These are phyloP conservation scores for Phragmatobia fuliginosa DNA, from an alignment of 2,888 invertebrate genomes.

Conservation along the genomic window DNA sequence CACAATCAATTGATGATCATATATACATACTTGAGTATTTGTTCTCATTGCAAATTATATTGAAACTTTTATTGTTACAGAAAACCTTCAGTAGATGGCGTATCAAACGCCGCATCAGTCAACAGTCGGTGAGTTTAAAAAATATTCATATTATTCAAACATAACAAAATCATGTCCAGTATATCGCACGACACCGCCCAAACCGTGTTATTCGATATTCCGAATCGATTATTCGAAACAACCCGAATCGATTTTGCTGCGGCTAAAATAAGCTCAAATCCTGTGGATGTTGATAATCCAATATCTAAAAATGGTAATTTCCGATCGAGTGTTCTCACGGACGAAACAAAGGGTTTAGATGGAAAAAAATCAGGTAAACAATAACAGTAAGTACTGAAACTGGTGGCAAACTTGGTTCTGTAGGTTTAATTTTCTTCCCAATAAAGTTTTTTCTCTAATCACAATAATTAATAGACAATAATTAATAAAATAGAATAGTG, in stretches of 20 bases:
- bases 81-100: slow-evolving; percentile 95
- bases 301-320: slow-evolving; percentile 86
- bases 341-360: slow-evolving; percentile 77
- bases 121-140: slow-evolving; percentile 93
- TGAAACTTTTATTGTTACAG: slow-evolving; percentile 87
- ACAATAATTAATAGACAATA: too few relatives aligned
- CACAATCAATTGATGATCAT: too few relatives aligned
- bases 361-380: slow-evolving; percentile 72
- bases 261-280: slow-evolving; percentile 70
- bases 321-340: slow-evolving; percentile 79
- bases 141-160: slow-evolving; percentile 33
- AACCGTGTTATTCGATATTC: slow-evolving; percentile 69
- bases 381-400: slow-evolving; percentile 45
- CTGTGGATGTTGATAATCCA: slow-evolving; percentile 72
- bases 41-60: background rate
- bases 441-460: background rate
- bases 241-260: slow-evolving; percentile 66
- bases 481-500: background rate
- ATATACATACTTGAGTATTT: background rate
- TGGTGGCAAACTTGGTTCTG: slow-evolving; percentile 34
- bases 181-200: slow-evolving; percentile 62
- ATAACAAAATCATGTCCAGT: slow-evolving; percentile 39
- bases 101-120: slow-evolving; percentile 93
- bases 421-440: background rate
- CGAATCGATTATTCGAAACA: slow-evolving; percentile 64